A percentile compares a stretch with the other conserved stretches of the same genome.
Evolutionary conservation across 2,888 invertebrate genomes (phyloP).

Genomic region (Pharmacophagus antenor): DNA sequence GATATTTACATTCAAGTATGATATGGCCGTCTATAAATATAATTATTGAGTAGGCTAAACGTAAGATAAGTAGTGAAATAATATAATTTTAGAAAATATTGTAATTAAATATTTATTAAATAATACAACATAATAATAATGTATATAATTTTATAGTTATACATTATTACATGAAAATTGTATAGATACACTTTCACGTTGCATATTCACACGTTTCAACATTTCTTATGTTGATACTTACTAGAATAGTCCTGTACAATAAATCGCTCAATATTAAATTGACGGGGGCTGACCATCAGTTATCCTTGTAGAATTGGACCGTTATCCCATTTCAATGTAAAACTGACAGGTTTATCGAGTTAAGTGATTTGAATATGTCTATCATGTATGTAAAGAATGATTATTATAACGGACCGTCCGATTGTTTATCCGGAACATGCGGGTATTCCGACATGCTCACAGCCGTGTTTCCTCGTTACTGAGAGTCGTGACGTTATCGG

Average conservation of each 20-base stretch:
- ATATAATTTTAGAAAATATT: no score
- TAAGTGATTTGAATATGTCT: constrained; percentile 11
- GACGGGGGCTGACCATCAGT: constrained; percentile 14
- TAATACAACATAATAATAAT: no score
- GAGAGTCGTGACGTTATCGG: not conserved
- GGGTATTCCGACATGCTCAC: not conserved
- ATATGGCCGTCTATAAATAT: no score
- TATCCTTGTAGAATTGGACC: constrained; percentile 15
- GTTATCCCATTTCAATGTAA: constrained; percentile 26
- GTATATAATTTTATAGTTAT: no score
- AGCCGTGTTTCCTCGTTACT: not conserved
- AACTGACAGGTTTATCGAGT: constrained; percentile 19
- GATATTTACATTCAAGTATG: no score
- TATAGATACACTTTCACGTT: no score
- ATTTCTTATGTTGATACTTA: not conserved
- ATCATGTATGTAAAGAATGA: constrained; percentile 10
- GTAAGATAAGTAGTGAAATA: no score
- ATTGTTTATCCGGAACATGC: not conserved
- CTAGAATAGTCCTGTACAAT: constrained; percentile 10
- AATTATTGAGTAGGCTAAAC: no score
- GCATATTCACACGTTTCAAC: not conserved
- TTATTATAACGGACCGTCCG: not conserved
- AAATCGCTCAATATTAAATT: constrained; percentile 20
- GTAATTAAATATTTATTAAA: no score
- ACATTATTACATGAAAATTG: no score